These are phyloP conservation scores for Leptinotarsa peninsularis DNA, from an alignment of 2,888 invertebrate genomes.

Conservation along the genomic window DNA sequence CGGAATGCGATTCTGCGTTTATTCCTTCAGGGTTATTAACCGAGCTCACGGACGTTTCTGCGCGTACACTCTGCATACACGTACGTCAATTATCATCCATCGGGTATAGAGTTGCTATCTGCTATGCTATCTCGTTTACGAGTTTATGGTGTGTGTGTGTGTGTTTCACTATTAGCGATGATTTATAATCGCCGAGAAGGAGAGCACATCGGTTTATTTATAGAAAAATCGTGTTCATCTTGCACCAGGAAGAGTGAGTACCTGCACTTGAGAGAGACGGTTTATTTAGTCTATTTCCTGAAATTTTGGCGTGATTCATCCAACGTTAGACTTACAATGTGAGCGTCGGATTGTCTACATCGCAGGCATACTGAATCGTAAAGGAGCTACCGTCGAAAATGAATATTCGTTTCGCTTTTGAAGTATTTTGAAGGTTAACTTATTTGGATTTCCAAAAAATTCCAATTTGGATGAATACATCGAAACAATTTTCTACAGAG, in stretches of 20 bases:
- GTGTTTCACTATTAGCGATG: constrained; percentile 1
- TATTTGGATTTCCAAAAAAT: too few relatives aligned
- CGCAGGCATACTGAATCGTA: not conserved
- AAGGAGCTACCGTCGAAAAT: not conserved
- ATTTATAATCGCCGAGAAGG: constrained; percentile 12
- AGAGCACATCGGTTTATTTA: constrained; percentile 9
- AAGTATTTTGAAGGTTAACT: too few relatives aligned
- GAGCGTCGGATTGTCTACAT: not conserved
- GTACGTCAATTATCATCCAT: constrained; percentile 5
- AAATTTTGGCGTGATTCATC: not conserved
- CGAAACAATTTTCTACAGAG: too few relatives aligned
- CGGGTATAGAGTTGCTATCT: not conserved
- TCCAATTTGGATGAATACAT: too few relatives aligned
- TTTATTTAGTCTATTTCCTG: not conserved
- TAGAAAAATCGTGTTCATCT: not conserved
- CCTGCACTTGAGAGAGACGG: not conserved
- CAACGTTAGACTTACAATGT: not conserved
- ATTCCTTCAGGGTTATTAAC: constrained; percentile 25
- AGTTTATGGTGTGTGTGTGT: not conserved
- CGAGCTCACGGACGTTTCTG: constrained; percentile 15
- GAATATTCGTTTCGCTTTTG: too few relatives aligned
- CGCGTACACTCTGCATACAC: constrained; percentile 10
- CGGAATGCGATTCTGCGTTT: constrained; percentile 25
- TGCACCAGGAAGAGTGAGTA: not conserved
- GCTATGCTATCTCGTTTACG: constrained; percentile 6